Percentiles rank a stretch among this genome's conserved stretches.
Evolutionary conservation across 2,797 vertebrate genomes (phyloP).

Genomic region (Pempheris klunzingeri): DNA sequence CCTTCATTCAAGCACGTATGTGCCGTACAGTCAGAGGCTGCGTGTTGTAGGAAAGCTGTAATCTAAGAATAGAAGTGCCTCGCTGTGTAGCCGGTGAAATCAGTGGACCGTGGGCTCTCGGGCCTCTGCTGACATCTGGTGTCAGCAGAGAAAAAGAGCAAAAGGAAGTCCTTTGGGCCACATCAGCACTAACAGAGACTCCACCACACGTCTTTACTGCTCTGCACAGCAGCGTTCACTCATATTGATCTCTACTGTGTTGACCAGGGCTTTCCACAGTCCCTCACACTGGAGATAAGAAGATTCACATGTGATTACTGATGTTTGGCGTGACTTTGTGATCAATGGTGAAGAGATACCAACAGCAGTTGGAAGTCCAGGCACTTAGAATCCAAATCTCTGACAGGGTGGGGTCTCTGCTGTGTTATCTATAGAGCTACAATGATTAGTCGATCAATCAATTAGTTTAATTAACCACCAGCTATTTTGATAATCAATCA

Average conservation of each 20-base stretch:
- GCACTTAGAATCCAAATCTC: no score
- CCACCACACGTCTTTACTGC: conserved; percentile 37
- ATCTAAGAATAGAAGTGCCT: conserved; percentile 46
- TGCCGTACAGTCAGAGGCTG: background rate
- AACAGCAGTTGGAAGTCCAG: background rate
- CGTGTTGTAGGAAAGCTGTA: conserved; percentile 8
- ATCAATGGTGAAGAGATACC: background rate
- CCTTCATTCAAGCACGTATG: conserved; percentile 1
- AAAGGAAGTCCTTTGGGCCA: conserved; percentile 41
- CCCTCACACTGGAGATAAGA: background rate
- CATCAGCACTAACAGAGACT: conserved; percentile 39
- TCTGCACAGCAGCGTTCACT: conserved; percentile 10
- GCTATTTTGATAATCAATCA: no score
- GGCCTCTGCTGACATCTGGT: conserved; percentile 77
- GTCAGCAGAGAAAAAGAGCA: conserved; percentile 50
- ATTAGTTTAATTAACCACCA: no score
- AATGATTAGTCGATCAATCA: no score
- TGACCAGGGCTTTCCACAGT: background rate
- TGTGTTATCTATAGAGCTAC: background rate
- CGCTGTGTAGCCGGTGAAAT: conserved; percentile 20
- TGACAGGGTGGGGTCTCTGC: background rate
- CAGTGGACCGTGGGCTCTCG: conserved; percentile 25
- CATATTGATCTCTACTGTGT: conserved; percentile 6
- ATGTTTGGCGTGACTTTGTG: background rate
- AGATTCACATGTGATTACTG: background rate